phyloP scores from a whole-genome alignment of 2,113 vertebrate genomes.

The Prionailurus viverrinus region DNA sequence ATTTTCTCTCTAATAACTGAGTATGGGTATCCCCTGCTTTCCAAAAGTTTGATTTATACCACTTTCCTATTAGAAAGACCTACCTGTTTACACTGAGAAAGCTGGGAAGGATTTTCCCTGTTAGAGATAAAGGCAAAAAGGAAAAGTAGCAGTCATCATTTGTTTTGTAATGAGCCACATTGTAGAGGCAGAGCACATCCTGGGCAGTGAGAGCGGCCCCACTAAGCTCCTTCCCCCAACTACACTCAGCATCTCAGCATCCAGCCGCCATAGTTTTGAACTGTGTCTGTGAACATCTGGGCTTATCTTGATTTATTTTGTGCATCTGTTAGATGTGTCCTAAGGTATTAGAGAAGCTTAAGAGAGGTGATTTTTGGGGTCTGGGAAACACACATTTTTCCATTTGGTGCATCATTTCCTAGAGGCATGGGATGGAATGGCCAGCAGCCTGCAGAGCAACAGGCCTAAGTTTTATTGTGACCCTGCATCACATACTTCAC shows the following conservation, averaged over 20 bases:
- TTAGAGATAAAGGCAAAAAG: neutral
- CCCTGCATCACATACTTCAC: slow-evolving; percentile 90
- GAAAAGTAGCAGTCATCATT: neutral
- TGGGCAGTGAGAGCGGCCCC: neutral
- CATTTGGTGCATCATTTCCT: neutral
- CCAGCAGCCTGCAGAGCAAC: no score
- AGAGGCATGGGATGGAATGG: no score
- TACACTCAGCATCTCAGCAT: neutral
- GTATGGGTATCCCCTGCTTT: neutral
- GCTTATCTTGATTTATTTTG: neutral
- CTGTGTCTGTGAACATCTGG: neutral
- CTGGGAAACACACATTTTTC: neutral
- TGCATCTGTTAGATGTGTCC: neutral
- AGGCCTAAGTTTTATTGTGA: slow-evolving; percentile 90
- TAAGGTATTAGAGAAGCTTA: neutral
- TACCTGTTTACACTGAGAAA: neutral
- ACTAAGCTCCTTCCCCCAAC: neutral
- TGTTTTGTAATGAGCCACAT: neutral
- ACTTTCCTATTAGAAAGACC: neutral
- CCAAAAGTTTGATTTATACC: neutral
- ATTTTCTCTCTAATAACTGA: neutral
- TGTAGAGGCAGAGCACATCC: fast-evolving
- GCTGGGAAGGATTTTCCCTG: neutral
- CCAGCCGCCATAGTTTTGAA: neutral
- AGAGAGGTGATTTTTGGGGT: neutral